phyloP scores from a whole-genome alignment of 2,797 vertebrate genomes.

The Betta splendens region DNA sequence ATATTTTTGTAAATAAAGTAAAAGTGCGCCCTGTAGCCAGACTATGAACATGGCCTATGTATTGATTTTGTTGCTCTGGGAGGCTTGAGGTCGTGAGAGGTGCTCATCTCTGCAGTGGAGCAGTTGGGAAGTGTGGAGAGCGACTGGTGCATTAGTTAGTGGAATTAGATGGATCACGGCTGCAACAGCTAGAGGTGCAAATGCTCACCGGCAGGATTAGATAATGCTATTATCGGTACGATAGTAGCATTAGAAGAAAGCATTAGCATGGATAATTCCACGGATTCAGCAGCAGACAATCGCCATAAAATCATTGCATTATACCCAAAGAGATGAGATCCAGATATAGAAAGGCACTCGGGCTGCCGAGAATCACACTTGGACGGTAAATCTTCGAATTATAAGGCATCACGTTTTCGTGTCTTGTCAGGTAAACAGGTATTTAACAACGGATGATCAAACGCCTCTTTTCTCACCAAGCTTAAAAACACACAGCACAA shows the following conservation, averaged over 20 bases:
- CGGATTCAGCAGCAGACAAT: constrained; percentile 75
- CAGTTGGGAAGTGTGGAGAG: constrained; percentile 63
- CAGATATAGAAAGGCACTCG: constrained; percentile 66
- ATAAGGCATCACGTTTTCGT: constrained; percentile 60
- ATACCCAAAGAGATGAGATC: constrained; percentile 77
- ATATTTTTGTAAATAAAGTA: constrained; percentile 25
- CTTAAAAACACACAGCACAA: background rate
- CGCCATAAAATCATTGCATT: constrained; percentile 80
- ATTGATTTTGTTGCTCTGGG: constrained; percentile 49
- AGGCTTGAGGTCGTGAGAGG: constrained; percentile 63
- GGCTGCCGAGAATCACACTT: constrained; percentile 59
- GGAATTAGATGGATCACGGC: constrained; percentile 80
- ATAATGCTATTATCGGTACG: constrained; percentile 81
- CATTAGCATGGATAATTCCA: constrained; percentile 84
- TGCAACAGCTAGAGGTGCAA: constrained; percentile 75
- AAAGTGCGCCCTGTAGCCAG: constrained; percentile 7
- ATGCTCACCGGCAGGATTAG: constrained; percentile 79
- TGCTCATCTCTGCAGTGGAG: constrained; percentile 51
- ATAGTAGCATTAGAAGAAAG: constrained; percentile 81
- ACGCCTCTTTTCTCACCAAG: constrained; percentile 11
- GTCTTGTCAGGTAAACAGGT: constrained; percentile 72
- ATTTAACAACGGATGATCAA: constrained; percentile 65
- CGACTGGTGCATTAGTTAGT: constrained; percentile 79
- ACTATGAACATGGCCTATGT: constrained; percentile 23
- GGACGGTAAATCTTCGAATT: constrained; percentile 75